Evolutionary conservation across 1,140 invertebrate genomes (phyloP), one percentile per base, ranked within the genome.

Genomic region (Lepidotrigona ventralis): DNA sequence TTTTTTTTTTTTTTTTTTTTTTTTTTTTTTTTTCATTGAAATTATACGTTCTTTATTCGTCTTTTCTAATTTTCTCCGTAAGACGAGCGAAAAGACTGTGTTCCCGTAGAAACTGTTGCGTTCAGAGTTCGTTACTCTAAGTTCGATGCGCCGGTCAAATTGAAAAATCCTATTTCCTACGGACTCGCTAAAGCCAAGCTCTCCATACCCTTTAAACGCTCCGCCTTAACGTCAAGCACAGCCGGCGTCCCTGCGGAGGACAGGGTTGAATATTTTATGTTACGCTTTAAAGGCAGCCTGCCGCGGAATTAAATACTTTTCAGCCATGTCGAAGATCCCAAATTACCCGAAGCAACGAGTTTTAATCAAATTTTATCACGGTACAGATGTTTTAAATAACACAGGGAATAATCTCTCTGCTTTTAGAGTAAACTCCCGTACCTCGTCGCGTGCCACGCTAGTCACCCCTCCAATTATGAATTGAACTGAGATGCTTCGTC

Each of bases 191-290:
- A 83, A 73, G 39, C 79, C 76, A 56, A 83, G 26, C 68, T 66
- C 77, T 39, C 39, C 71, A 73, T 84, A 72, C 86, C 74, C 56
- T 88, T 88, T 88, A 85, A 88, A 83, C 79, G 86, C 26, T 60
- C 80, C 74, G 81, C 84, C 84, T 89, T 88, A 81, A 85, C 87
- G 86, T 89, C 87, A 86, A 84, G 80, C 78, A 66, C 87, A 89
- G 84, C 71, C 74, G 70, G 82, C 73, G 74, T 58, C 76, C 53
- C 87, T 89, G 87, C 46, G 60, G 81, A 84, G 75, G 85, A 86
- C 87, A 88, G 78, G 86, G 79, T 85, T 89, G 87, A 89, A 89
- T 89, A 88, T 89, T 88, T 88, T 78, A 88, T 81, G 84, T 83
- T 69, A 53, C 80, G 69, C 80, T 88, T 89, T 88, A 86, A 88